phyloP scores from a whole-genome alignment of 2,888 invertebrate species.

The Eristalis intricaria region DNA sequence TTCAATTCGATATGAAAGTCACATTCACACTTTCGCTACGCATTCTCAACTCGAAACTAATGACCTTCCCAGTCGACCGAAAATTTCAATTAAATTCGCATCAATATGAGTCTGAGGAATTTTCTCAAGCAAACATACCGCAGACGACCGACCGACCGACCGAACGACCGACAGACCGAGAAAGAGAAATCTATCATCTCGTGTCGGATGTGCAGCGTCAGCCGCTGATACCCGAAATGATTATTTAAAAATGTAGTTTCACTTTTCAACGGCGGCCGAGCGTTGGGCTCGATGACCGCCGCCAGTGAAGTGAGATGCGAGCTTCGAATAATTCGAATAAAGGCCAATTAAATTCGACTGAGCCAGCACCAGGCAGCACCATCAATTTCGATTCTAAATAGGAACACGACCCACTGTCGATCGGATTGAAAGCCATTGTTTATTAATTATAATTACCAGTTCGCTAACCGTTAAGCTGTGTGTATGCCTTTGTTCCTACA shows the following conservation, averaged over 20 bases:
- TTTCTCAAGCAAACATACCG: slow-evolving; percentile 1
- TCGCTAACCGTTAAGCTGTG: slow-evolving; percentile 22
- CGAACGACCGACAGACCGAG: not conserved
- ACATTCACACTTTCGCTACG: not conserved
- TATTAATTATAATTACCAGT: slow-evolving; percentile 58
- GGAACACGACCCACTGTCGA: slow-evolving; percentile 60
- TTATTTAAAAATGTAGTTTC: slow-evolving; percentile 36
- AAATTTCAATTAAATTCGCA: slow-evolving; percentile 35
- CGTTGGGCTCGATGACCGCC: not conserved
- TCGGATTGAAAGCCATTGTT: slow-evolving; percentile 50
- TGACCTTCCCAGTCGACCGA: not conserved
- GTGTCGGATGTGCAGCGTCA: not conserved
- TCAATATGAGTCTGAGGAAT: slow-evolving; percentile 12
- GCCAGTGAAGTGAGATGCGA: not conserved
- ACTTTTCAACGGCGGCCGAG: slow-evolving; percentile 24
- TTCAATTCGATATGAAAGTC: not conserved
- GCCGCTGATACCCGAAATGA: not conserved
- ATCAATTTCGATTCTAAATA: slow-evolving; percentile 18
- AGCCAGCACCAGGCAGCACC: not conserved
- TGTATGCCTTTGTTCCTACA: not conserved
- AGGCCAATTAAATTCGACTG: not conserved
- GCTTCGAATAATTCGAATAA: not conserved
- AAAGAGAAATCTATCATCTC: slow-evolving; percentile 30
- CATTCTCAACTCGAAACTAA: not conserved
- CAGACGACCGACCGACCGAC: not conserved